Evolutionary conservation across 2,888 invertebrate species (phyloP).

Genomic region (Piscicola geometra): DNA sequence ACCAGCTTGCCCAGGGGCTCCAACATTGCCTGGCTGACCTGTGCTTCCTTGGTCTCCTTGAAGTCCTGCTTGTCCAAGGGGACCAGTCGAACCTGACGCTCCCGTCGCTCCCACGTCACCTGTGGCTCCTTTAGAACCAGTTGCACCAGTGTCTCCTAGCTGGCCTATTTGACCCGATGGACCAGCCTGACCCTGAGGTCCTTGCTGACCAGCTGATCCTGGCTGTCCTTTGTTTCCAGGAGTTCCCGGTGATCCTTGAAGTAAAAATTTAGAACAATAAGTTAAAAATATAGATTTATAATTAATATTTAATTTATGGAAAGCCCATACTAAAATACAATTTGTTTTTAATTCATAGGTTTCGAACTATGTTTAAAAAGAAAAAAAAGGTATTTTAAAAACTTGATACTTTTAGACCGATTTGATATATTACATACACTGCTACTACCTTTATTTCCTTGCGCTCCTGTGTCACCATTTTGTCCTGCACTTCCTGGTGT

Average conservation of each 20-base stretch:
- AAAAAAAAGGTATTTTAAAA: too few species aligned
- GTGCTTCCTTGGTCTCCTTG: constrained; percentile 36
- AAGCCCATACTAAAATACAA: too few species aligned
- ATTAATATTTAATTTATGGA: too few species aligned
- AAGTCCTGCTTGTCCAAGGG: constrained; percentile 35
- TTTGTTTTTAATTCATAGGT: too few species aligned
- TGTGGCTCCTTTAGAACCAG: constrained; percentile 37
- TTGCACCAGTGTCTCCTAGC: constrained; percentile 29
- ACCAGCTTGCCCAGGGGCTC: constrained; percentile 5
- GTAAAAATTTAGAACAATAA: too few species aligned
- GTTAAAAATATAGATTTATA: too few species aligned
- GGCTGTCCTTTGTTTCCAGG: constrained; percentile 9
- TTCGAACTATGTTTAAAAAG: too few species aligned
- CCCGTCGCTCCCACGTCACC: constrained; percentile 39
- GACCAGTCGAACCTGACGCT: constrained; percentile 34
- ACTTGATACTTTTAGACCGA: too few species aligned
- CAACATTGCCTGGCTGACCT: constrained; percentile 20
- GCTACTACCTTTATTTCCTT: not conserved
- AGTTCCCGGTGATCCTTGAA: constrained; percentile 11
- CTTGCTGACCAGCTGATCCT: constrained; percentile 13
- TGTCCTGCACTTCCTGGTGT: not conserved
- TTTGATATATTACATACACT: too few species aligned
- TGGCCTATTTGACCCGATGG: constrained; percentile 23
- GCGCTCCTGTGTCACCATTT: constrained; percentile 30
- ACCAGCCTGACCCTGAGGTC: constrained; percentile 33